Conservation (phyloP, 2,797 vertebrate species). For the Acomys russatus region DNA sequence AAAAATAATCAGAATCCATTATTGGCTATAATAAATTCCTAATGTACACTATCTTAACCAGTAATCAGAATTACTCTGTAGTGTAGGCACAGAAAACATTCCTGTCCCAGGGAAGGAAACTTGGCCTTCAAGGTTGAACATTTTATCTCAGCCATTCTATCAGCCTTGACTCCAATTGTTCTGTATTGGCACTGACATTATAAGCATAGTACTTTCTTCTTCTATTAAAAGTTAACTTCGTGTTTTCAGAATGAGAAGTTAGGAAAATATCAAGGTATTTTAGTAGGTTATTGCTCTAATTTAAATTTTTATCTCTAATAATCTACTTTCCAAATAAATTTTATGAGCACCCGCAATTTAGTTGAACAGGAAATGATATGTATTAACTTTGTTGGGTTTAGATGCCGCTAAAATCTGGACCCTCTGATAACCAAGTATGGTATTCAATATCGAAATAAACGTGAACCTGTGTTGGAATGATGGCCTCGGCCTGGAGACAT, state of each 20-base stretch:
- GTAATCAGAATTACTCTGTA: not conserved
- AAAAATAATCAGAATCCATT: not conserved
- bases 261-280: conserved; percentile 66
- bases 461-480: conserved; percentile 40
- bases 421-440: not conserved
- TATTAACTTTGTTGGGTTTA: conserved; percentile 33
- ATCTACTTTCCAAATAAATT: conserved; percentile 71
- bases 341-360: conserved; percentile 64
- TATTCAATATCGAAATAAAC: conserved; percentile 14
- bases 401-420: not conserved
- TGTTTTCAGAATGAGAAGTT: conserved; percentile 58
- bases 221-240: conserved; percentile 57
- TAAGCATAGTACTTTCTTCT: not conserved
- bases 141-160: conserved; percentile 57
- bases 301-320: conserved; percentile 69
- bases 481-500: not conserved
- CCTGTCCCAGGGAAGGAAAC: conserved; percentile 5
- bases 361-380: conserved; percentile 37
- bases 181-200: not conserved
- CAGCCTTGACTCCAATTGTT: conserved; percentile 43
- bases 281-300: conserved; percentile 63
- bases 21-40: not conserved
- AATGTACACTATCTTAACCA: not conserved
- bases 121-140: not conserved
- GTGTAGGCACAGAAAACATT: not conserved